These are phyloP conservation scores for Sitodiplosis mosellana DNA, from an alignment of 1,140 invertebrate species.

Conservation along the genomic window DNA sequence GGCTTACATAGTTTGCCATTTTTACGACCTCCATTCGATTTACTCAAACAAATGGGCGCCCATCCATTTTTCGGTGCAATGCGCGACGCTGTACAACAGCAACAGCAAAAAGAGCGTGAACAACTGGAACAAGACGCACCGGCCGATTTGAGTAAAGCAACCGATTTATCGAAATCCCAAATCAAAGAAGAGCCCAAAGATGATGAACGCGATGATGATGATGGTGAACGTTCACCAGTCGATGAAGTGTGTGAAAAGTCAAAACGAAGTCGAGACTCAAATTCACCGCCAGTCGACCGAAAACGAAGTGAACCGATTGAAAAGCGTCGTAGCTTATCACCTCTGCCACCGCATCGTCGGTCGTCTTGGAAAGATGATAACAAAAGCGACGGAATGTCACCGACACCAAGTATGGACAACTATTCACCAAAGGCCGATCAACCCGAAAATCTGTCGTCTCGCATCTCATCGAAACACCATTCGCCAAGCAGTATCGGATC, in stretches of 20 bases:
- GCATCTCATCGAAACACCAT: neutral
- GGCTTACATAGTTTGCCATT: conserved; percentile 38
- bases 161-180: conserved; percentile 12
- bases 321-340: neutral
- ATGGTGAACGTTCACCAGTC: neutral
- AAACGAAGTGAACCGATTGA: neutral
- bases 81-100: conserved; percentile 9
- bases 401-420: neutral
- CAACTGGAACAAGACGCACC: conserved; percentile 57
- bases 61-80: conserved; percentile 13
- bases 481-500: neutral
- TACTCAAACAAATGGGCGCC: conserved; percentile 20
- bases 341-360: neutral
- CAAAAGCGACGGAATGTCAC: conserved; percentile 1
- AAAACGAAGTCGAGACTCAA: neutral
- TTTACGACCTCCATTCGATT: conserved; percentile 36
- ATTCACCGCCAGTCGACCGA: conserved; percentile 10
- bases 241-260: neutral
- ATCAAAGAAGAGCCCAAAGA: conserved; percentile 2
- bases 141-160: conserved; percentile 58
- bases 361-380: neutral
- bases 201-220: neutral
- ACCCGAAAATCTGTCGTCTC: conserved; percentile 1
- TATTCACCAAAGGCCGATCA: neutral
- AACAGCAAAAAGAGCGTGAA: conserved; percentile 11